phyloP scores from a whole-genome alignment of 2,797 vertebrate species.

The Catostomus latipinnis region DNA sequence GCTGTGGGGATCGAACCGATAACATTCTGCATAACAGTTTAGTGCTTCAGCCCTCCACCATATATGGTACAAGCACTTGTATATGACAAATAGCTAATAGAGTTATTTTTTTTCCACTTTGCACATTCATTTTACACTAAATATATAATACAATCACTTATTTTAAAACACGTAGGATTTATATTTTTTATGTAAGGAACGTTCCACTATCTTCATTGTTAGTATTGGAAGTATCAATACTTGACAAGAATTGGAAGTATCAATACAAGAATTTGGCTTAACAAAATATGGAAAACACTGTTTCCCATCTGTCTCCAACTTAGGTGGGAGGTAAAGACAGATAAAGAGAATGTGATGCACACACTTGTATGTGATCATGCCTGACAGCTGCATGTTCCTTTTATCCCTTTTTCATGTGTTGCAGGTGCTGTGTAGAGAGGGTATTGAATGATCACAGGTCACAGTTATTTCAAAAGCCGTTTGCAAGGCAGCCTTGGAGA shows the following conservation, averaged over 20 bases:
- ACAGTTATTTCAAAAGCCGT: constrained; percentile 43
- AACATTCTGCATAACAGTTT: no score
- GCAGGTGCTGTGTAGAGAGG: constrained; percentile 33
- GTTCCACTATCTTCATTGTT: no score
- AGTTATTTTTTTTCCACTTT: no score
- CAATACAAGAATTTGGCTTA: constrained; percentile 72
- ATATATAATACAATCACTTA: no score
- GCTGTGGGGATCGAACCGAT: no score
- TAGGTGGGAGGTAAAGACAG: constrained; percentile 63
- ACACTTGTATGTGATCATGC: constrained; percentile 60
- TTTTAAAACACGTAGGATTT: no score
- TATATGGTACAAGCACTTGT: no score
- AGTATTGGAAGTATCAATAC: constrained; percentile 66
- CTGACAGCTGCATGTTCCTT: constrained; percentile 63
- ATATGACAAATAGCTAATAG: no score
- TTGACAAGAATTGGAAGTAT: constrained; percentile 68
- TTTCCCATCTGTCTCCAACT: constrained; percentile 70
- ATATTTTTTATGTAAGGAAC: no score
- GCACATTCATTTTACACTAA: no score
- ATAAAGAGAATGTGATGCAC: constrained; percentile 24
- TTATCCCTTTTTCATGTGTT: constrained; percentile 61
- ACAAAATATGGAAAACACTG: constrained; percentile 75
- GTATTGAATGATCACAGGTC: constrained; percentile 45
- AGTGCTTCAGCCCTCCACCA: no score
- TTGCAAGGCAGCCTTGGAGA: constrained; percentile 30